These are phyloP conservation scores for Cheirogaleus medius DNA, from an alignment of 2,113 vertebrate genomes.

Conservation along the genomic window DNA sequence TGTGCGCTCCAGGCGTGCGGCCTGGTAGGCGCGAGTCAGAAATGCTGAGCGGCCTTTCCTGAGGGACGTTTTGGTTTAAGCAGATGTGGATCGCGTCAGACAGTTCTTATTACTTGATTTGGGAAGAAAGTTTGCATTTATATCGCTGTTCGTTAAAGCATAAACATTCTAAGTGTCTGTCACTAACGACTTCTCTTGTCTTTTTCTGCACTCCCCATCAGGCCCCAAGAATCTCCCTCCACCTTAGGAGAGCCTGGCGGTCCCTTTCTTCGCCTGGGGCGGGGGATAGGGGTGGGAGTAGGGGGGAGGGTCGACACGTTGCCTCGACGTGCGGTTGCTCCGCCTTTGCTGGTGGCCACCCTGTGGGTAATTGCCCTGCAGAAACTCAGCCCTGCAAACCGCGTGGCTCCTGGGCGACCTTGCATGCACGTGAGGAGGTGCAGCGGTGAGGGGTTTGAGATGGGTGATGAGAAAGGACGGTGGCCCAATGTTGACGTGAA, in stretches of 20 bases:
- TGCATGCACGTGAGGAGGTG: neutral
- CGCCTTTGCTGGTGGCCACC: neutral
- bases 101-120: neutral
- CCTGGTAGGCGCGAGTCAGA: neutral
- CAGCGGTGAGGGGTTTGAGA: neutral
- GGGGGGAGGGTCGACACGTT: fast-evolving
- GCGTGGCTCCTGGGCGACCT: neutral
- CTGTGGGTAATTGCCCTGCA: neutral
- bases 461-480: neutral
- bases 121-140: neutral
- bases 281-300: too few relatives aligned
- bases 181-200: fast-evolving
- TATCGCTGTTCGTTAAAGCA: neutral
- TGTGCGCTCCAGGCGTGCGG: neutral
- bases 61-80: neutral
- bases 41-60: neutral
- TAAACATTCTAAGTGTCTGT: neutral
- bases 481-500: neutral
- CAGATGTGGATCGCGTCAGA: neutral
- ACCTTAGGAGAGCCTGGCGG: slow-evolving; percentile 17
- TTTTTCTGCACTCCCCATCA: neutral
- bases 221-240: neutral
- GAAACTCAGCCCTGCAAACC: neutral
- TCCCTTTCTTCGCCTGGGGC: slow-evolving; percentile 48
- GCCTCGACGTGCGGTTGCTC: neutral